Percentiles rank a stretch among this genome's conserved stretches.
phyloP scores from a whole-genome alignment of 2,888 invertebrate genomes.

The Smittia aterrima region DNA sequence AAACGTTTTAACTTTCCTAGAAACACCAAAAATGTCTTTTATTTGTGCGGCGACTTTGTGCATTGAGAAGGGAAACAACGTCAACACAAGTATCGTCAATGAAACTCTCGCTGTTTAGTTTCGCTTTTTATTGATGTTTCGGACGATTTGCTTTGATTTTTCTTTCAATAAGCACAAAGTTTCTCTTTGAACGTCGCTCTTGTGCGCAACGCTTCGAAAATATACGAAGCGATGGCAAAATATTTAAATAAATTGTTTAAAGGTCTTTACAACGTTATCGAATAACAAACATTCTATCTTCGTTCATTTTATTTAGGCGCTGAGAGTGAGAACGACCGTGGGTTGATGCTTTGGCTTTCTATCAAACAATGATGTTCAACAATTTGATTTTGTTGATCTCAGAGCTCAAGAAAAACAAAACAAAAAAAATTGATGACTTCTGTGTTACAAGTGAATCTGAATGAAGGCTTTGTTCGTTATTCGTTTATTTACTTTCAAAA shows the following conservation, averaged over 20 bases:
- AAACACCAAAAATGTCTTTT: background rate
- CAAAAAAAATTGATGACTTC: too few relatives aligned
- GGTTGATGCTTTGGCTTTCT: too few relatives aligned
- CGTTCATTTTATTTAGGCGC: background rate
- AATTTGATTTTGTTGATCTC: too few relatives aligned
- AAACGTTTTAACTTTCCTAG: background rate
- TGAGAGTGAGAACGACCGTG: too few relatives aligned
- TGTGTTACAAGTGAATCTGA: too few relatives aligned
- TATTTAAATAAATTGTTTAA: background rate
- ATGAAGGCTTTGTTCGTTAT: background rate
- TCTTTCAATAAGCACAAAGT: slow-evolving; percentile 1
- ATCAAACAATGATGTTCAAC: too few relatives aligned
- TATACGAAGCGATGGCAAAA: slow-evolving; percentile 13
- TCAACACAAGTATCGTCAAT: background rate
- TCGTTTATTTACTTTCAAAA: background rate
- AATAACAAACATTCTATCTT: slow-evolving; percentile 30
- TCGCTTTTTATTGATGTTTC: slow-evolving; percentile 28
- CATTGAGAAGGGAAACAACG: background rate
- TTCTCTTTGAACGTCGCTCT: background rate
- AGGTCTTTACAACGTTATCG: slow-evolving; percentile 31
- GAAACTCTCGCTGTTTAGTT: slow-evolving; percentile 3
- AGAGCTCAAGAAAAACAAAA: too few relatives aligned
- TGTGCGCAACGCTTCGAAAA: slow-evolving; percentile 5
- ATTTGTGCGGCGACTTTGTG: background rate
- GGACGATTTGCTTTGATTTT: slow-evolving; percentile 33